Evolutionary conservation across 2,113 vertebrate species (phyloP).

Genomic region (Recurvirostra avosetta): DNA sequence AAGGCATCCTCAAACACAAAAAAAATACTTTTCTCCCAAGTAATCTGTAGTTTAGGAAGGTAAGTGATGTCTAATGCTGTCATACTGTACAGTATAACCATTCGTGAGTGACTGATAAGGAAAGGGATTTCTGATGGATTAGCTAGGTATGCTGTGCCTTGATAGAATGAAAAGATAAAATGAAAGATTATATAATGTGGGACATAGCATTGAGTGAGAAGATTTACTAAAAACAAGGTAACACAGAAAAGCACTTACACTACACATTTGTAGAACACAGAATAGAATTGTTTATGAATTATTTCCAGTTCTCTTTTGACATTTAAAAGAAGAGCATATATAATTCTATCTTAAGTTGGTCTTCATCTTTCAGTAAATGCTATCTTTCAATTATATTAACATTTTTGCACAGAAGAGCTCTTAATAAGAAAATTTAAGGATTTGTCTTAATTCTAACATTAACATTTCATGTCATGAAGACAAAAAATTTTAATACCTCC

Average conservation of each 20-base stretch:
- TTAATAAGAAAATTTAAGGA: neutral
- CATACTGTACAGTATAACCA: slow-evolving; percentile 41
- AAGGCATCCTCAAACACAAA: slow-evolving; percentile 15
- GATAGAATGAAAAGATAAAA: slow-evolving; percentile 65
- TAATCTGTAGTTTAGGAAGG: slow-evolving; percentile 59
- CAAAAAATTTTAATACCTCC: neutral
- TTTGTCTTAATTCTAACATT: neutral
- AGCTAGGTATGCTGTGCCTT: slow-evolving; percentile 56
- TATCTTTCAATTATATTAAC: neutral
- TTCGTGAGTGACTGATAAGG: slow-evolving; percentile 63
- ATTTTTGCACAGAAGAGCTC: neutral
- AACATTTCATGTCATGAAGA: neutral
- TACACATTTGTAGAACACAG: neutral
- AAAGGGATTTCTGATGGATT: slow-evolving; percentile 70
- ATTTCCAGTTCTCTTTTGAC: neutral
- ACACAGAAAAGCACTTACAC: slow-evolving; percentile 7
- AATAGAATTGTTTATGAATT: neutral
- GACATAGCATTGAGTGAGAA: slow-evolving; percentile 15
- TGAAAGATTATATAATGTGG: slow-evolving; percentile 48
- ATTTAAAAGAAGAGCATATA: neutral
- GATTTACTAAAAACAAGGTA: slow-evolving; percentile 20
- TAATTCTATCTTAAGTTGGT: neutral
- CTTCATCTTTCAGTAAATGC: neutral
- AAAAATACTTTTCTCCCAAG: neutral
- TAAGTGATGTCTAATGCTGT: slow-evolving; percentile 57